Percentiles rank a stretch among this genome's conserved stretches.
phyloP scores from a whole-genome alignment of 2,113 vertebrate genomes.

The Riparia riparia region DNA sequence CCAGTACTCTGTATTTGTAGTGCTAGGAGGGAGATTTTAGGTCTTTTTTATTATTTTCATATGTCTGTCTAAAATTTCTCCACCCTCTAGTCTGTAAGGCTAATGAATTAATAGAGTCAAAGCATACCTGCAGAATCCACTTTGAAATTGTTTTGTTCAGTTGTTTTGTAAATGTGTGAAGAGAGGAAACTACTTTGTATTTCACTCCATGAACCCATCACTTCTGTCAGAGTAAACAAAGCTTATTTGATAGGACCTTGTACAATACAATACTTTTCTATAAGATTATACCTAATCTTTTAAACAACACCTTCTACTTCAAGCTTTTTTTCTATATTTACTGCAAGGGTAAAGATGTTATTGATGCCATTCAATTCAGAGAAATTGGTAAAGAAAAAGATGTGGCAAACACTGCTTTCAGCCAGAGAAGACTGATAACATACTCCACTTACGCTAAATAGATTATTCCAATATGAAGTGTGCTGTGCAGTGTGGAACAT shows the following conservation, averaged over 20 bases:
- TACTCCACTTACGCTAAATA: not conserved
- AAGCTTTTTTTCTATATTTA: not conserved
- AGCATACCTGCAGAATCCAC: not conserved
- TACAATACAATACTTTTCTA: not conserved
- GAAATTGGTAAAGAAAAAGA: not conserved
- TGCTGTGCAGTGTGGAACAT: not conserved
- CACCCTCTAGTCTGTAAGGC: not conserved
- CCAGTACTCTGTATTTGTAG: not conserved
- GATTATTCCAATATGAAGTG: not conserved
- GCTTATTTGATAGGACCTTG: not conserved
- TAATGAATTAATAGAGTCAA: not conserved
- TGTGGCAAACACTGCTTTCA: not conserved
- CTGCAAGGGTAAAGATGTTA: not conserved
- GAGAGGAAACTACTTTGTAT: not conserved
- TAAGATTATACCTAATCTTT: not conserved
- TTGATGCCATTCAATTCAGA: not conserved
- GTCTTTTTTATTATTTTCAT: not conserved
- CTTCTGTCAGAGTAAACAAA: not conserved
- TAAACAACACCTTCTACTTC: not conserved
- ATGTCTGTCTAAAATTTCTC: not conserved
- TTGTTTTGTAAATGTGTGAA: not conserved
- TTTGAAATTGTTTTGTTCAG: not conserved
- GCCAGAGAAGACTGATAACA: not conserved
- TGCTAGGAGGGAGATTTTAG: not conserved
- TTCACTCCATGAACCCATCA: rapidly evolving